Base-by-base conservation (phyloP, 1,140 invertebrate species). In the Formica selysi region DNA sequence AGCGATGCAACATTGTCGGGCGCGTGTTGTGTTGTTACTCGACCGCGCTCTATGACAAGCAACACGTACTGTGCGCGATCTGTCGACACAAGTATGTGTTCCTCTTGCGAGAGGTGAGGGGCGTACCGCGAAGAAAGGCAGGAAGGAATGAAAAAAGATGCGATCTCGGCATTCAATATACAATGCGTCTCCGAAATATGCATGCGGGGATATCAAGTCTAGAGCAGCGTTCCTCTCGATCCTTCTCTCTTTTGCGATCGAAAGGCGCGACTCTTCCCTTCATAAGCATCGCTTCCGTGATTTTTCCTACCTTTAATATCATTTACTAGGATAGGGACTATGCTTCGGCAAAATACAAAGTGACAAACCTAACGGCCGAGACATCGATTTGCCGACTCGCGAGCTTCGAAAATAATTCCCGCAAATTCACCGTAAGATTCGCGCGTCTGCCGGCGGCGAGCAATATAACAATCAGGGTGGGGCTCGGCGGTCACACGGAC, bases 401-500 rank as follows among this genome's bases (percentile, higher is more conserved):
- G 51, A 59, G 32, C 29, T 22, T 48, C 32, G 54, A 83, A 61
- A 73, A 70, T 38, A 61, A 36, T 83, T 51, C 8, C 68, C 44
- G 26, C 22, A 38, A 61, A 83, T 83, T 74, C 38, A 29, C 22
- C 79, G 68, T 73, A 83, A 61, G 68, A 38, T 29, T 73, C 68
- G 44, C 68, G 29, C 29, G 26, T 48, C 41, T 10, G 57, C 38
- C 68, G 29, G 38, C 54, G 29, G 38, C 68, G 32, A 29, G 68
- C 79, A 32, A 73, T 87, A 57, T 86, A 89, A 89, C 67, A 85
- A 54, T 78, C 73, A 90, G 91, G 91, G 91, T 88, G 91, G 90
- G 89, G 89, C 78, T 86, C 76, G 61, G 51, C 70, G 61, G 57
- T 76, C 78, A 84, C 80, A 87, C 86, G 86, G 85, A 91, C 83